A percentile compares a stretch with the other conserved stretches of the same genome.
phyloP scores from a whole-genome alignment of 1,140 invertebrate species.

The Hylyphantes graminicola region DNA sequence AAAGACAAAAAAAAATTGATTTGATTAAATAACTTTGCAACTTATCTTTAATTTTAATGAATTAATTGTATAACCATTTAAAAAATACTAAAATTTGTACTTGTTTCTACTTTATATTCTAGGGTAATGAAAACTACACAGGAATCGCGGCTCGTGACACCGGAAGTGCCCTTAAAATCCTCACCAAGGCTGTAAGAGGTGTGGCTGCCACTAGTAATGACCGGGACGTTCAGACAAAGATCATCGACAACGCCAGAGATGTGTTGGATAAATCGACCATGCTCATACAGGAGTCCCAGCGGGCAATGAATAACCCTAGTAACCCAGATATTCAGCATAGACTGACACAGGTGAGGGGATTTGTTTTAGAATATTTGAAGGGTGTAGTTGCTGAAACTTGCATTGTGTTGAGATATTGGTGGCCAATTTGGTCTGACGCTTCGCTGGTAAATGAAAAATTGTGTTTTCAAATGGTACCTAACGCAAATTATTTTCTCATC shows the following conservation, averaged over 20 bases:
- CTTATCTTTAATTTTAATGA: no score
- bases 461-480: no score
- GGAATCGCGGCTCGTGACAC: slow-evolving; percentile 85
- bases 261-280: slow-evolving; percentile 80
- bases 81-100: no score
- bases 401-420: no score
- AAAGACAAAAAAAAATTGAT: no score
- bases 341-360: slow-evolving; percentile 72
- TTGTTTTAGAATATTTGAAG: neutral
- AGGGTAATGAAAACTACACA: slow-evolving; percentile 84
- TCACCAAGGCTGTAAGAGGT: slow-evolving; percentile 78
- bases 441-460: no score
- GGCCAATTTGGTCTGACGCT: no score
- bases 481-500: no score
- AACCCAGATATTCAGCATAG: slow-evolving; percentile 73
- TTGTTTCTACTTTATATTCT: neutral
- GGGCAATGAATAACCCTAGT: slow-evolving; percentile 74
- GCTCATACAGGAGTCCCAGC: slow-evolving; percentile 82
- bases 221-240: slow-evolving; percentile 73
- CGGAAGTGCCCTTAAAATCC: slow-evolving; percentile 77
- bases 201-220: slow-evolving; percentile 78
- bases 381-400: no score
- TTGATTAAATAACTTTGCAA: no score
- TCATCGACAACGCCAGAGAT: slow-evolving; percentile 81
- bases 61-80: no score